A percentile compares a stretch with the other conserved stretches of the same genome.
Evolutionary conservation across 1,140 invertebrate genomes (phyloP).

Genomic region (Drosophila neocordata): DNA sequence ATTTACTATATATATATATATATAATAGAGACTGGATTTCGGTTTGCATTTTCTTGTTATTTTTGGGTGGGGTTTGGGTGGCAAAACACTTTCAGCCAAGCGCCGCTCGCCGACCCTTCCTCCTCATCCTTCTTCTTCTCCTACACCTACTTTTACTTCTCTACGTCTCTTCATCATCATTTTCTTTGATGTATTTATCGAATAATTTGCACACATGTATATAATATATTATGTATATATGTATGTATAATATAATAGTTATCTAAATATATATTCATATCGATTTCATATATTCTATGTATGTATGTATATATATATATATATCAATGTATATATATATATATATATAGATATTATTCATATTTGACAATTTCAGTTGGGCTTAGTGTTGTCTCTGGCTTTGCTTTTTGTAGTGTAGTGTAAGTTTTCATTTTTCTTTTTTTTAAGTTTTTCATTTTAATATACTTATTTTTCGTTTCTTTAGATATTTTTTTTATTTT

Average conservation of each 20-base stretch:
- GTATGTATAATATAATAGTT: slow-evolving; percentile 70
- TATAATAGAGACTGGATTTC: not conserved
- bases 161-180: slow-evolving; percentile 42
- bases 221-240: slow-evolving; percentile 58
- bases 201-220: slow-evolving; percentile 79
- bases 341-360: slow-evolving; percentile 55
- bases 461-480: not conserved
- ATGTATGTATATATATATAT: slow-evolving; percentile 56
- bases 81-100: slow-evolving; percentile 1
- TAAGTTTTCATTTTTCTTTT: slow-evolving; percentile 40
- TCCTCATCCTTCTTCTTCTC: not conserved
- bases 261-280: slow-evolving; percentile 80
- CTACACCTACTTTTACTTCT: slow-evolving; percentile 11
- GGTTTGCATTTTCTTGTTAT: not conserved
- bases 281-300: slow-evolving; percentile 61
- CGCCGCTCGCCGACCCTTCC: not conserved
- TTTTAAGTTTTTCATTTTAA: slow-evolving; percentile 9
- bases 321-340: slow-evolving; percentile 79
- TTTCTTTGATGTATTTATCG: slow-evolving; percentile 58
- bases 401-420: slow-evolving; percentile 71
- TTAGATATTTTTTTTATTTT: slow-evolving; percentile 16
- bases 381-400: slow-evolving; percentile 72
- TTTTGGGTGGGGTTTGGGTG: slow-evolving; percentile 4
- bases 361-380: slow-evolving; percentile 81
- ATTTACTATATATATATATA: slow-evolving; percentile 17